Conservation (phyloP, 2,113 vertebrate species). For the Panthera tigris region DNA sequence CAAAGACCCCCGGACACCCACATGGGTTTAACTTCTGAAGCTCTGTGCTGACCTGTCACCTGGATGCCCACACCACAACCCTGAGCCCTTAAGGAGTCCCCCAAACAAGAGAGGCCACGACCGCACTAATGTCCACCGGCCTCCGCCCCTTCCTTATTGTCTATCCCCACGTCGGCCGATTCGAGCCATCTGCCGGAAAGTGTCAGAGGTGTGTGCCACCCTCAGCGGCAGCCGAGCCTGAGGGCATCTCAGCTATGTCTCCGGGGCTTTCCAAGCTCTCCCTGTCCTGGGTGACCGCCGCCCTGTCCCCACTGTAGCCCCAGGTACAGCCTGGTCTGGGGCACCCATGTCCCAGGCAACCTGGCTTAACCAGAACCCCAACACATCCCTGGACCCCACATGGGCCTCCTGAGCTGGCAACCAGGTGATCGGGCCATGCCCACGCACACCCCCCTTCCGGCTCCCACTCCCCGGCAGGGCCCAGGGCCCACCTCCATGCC, state of each 20-base stretch:
- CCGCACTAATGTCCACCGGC: background rate
- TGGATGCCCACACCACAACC: background rate
- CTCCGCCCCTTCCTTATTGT: too few species aligned
- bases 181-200: background rate
- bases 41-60: background rate
- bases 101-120: background rate
- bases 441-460: constrained; percentile 73
- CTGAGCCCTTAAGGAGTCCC: background rate
- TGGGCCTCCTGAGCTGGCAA: background rate
- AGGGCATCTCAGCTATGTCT: background rate
- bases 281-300: background rate
- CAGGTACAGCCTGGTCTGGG: background rate
- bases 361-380: background rate
- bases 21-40: background rate
- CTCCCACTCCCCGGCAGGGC: constrained; percentile 71
- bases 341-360: background rate
- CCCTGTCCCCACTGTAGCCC: background rate
- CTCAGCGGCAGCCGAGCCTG: background rate
- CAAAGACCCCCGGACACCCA: background rate
- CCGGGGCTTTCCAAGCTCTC: background rate
- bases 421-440: background rate
- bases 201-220: background rate
- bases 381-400: background rate
- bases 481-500: constrained; percentile 79
- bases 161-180: background rate